These are phyloP conservation scores for Emydoidea blandingii DNA, from an alignment of 2,797 vertebrate genomes.

Conservation along the genomic window DNA sequence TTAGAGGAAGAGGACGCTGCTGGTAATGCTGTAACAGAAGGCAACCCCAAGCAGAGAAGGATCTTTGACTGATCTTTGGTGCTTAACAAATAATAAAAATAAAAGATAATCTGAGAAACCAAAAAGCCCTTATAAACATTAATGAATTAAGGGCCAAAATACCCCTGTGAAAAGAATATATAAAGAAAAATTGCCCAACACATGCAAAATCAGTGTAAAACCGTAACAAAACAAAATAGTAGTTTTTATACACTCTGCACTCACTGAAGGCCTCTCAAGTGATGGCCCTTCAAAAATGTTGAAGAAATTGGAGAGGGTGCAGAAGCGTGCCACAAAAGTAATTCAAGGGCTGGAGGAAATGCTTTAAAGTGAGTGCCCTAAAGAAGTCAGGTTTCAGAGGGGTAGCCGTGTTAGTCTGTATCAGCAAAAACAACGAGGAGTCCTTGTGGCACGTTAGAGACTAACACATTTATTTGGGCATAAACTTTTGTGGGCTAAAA, in stretches of 20 bases:
- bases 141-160: background rate
- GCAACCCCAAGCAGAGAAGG: background rate
- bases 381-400: no score
- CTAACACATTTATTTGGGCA: no score
- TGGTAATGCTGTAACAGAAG: background rate
- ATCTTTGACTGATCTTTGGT: background rate
- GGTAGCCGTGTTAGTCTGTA: no score
- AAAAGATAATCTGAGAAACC: background rate
- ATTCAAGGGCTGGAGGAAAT: no score
- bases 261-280: background rate
- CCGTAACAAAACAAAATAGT: background rate
- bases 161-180: background rate
- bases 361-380: no score
- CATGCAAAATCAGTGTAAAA: background rate
- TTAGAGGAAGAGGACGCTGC: background rate
- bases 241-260: background rate
- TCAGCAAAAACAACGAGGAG: no score
- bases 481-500: no score
- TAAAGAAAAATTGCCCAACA: background rate
- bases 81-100: background rate
- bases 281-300: background rate
- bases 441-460: no score
- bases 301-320: no score
- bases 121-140: background rate
- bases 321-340: no score